phyloP scores from a whole-genome alignment of 2,797 vertebrate genomes.

The Thaleichthys pacificus region DNA sequence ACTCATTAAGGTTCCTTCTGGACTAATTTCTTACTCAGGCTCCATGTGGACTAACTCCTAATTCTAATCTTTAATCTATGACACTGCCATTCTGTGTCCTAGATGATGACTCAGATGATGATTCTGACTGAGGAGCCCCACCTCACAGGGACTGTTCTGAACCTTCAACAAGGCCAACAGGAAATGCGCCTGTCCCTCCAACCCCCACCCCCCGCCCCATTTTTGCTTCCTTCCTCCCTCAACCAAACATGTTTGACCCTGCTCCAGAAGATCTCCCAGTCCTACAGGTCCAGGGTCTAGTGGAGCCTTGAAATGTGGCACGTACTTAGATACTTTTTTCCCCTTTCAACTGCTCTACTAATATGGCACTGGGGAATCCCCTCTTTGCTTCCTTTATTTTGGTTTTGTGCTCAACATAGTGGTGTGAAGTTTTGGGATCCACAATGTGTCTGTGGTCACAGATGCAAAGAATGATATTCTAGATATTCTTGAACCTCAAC shows the following conservation, averaged over 20 bases:
- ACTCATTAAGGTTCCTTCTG: not conserved
- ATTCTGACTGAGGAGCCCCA: slow-evolving; percentile 81
- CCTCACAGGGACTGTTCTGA: slow-evolving; percentile 12
- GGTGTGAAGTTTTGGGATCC: too few species aligned
- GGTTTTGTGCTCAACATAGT: too few species aligned
- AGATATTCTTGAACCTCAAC: too few species aligned
- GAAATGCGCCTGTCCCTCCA: not conserved
- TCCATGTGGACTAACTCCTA: not conserved
- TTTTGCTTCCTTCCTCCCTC: not conserved
- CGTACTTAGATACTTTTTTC: too few species aligned
- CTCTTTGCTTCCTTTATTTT: too few species aligned
- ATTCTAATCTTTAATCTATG: slow-evolving; percentile 11
- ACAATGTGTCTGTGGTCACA: too few species aligned
- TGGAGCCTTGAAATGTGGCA: too few species aligned
- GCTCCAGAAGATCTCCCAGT: too few species aligned
- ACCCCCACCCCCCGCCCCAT: not conserved
- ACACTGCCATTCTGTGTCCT: slow-evolving; percentile 54
- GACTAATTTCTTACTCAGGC: not conserved
- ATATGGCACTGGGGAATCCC: too few species aligned
- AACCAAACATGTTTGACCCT: not conserved
- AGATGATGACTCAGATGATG: slow-evolving; percentile 85
- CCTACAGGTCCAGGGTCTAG: too few species aligned
- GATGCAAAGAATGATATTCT: too few species aligned
- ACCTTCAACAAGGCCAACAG: slow-evolving; percentile 16
- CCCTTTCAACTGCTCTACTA: too few species aligned